These are phyloP conservation scores for Pachyseris speciosa DNA, from an alignment of 64 coral and sea anemone species.

Conservation along the genomic window DNA sequence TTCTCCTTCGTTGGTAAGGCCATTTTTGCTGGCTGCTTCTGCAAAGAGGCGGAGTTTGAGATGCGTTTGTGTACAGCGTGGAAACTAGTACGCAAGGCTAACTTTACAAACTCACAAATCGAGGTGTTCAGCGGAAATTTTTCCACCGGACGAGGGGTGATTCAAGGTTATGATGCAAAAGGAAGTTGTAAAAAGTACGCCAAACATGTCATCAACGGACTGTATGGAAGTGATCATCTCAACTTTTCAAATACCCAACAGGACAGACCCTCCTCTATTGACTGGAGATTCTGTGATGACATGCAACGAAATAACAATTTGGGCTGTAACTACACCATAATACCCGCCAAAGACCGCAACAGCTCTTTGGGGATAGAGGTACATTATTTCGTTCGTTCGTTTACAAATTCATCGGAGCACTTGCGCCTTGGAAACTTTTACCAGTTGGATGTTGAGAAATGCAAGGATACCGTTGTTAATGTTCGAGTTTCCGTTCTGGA, in stretches of 20 bases:
- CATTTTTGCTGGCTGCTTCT: neutral
- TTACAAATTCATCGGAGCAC: neutral
- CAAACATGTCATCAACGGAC: neutral
- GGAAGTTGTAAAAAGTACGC: neutral
- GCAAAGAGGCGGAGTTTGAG: neutral
- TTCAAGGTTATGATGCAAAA: neutral
- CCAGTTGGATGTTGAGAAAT: neutral
- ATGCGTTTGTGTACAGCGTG: neutral
- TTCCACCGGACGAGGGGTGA: neutral
- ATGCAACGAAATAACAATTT: neutral
- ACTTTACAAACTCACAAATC: neutral
- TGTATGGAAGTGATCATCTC: neutral
- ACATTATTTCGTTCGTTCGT: neutral
- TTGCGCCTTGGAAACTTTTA: neutral
- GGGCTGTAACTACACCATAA: conserved; percentile 13
- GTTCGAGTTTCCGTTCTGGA: neutral
- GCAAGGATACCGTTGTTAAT: neutral
- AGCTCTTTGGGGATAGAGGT: neutral
- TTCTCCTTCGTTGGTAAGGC: neutral
- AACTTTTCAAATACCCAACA: neutral
- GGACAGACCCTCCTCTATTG: neutral
- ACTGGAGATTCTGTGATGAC: neutral
- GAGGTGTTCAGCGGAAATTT: neutral
- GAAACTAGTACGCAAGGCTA: neutral
- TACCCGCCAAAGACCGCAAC: neutral